These are phyloP conservation scores for Napeogenes inachia DNA, from an alignment of 2,888 invertebrate genomes.

Conservation along the genomic window DNA sequence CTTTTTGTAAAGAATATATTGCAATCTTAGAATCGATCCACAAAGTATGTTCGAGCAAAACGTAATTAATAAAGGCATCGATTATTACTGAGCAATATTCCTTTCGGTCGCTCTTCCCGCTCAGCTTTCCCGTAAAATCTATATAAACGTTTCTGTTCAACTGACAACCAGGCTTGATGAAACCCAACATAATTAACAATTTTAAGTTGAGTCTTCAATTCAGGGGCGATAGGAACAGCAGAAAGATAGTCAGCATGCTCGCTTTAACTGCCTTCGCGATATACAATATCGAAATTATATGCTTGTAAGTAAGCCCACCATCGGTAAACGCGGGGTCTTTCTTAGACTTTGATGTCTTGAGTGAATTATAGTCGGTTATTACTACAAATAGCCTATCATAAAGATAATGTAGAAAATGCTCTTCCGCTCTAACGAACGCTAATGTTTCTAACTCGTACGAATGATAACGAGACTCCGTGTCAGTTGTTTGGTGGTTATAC, in stretches of 20 bases:
- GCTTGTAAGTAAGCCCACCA: too few species aligned
- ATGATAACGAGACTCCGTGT: too few species aligned
- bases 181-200: neutral
- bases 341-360: too few species aligned
- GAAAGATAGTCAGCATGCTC: neutral
- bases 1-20: neutral
- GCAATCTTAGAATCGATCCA: neutral
- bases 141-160: neutral
- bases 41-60: neutral
- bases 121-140: neutral
- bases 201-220: neutral
- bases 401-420: neutral
- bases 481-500: neutral
- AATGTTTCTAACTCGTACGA: too few species aligned
- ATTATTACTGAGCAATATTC: neutral
- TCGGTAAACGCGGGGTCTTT: too few species aligned
- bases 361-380: too few species aligned
- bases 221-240: neutral
- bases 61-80: neutral
- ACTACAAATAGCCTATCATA: too few species aligned
- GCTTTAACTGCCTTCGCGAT: neutral
- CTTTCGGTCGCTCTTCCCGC: neutral
- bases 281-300: too few species aligned
- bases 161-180: neutral
- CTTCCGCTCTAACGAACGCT: neutral